Conservation (phyloP, 2,113 vertebrate genomes). For the Thermophis baileyi region DNA sequence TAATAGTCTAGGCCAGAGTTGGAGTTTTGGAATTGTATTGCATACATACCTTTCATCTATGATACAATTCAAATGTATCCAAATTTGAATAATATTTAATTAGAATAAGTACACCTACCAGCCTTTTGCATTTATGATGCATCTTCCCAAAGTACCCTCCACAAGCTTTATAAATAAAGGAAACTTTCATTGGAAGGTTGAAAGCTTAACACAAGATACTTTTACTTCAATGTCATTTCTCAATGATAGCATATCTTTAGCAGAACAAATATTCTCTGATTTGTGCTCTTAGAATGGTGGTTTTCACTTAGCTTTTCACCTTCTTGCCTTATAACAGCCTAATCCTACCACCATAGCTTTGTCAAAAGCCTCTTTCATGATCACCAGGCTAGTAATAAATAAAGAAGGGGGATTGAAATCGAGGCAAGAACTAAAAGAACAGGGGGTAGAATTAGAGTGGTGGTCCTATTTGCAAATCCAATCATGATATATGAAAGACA, state of each 20-base stretch:
- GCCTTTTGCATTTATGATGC: not conserved
- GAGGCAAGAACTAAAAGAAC: no score
- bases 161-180: not conserved
- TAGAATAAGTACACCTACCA: not conserved
- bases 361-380: not conserved
- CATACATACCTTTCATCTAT: not conserved
- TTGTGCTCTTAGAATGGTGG: not conserved
- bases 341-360: not conserved
- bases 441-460: no score
- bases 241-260: not conserved
- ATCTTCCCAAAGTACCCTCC: not conserved
- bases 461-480: no score
- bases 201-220: not conserved
- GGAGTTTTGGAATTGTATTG: no score
- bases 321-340: not conserved
- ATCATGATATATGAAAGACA: no score
- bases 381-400: not conserved
- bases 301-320: not conserved
- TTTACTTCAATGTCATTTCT: no score
- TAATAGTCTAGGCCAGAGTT: no score
- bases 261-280: not conserved
- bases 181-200: not conserved
- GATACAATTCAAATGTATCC: not conserved
- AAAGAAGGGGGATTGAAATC: no score
- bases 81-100: not conserved